Conservation (phyloP, 1,140 invertebrate species). For the Cyclina sinensis region DNA sequence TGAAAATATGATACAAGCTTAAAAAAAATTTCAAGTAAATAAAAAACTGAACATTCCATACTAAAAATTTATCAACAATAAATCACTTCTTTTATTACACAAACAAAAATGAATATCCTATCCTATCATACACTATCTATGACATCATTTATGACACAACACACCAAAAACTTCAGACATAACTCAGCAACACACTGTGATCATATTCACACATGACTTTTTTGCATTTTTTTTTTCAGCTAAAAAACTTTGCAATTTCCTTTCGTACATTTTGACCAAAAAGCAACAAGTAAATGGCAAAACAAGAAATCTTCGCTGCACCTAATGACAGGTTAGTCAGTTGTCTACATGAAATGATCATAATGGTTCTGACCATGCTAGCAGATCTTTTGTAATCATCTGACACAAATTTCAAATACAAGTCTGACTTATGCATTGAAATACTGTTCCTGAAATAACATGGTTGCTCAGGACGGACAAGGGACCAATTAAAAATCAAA, state of each 20-base stretch:
- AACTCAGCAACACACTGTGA: too few relatives aligned
- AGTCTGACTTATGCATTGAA: neutral
- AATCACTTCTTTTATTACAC: too few relatives aligned
- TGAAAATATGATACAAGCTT: too few relatives aligned
- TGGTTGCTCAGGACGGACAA: neutral
- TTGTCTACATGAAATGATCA: neutral
- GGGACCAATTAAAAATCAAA: slow-evolving; percentile 6
- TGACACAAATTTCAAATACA: neutral
- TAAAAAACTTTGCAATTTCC: too few relatives aligned
- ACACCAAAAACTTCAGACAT: neutral
- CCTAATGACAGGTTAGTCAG: neutral
- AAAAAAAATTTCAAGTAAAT: too few relatives aligned
- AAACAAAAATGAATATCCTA: neutral
- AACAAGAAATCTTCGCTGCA: too few relatives aligned
- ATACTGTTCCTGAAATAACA: slow-evolving; percentile 3
- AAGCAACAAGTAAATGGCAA: too few relatives aligned
- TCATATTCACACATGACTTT: too few relatives aligned
- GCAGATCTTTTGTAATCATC: neutral
- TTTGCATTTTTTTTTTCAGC: too few relatives aligned
- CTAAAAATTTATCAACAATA: too few relatives aligned
- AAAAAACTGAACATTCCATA: neutral
- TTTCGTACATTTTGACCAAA: too few relatives aligned
- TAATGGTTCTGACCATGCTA: neutral
- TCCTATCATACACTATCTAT: neutral
- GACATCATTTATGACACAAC: too few relatives aligned